Percentiles rank a stretch among this genome's conserved stretches.
Evolutionary conservation across 2,113 vertebrate genomes (phyloP).

Genomic region (Caretta caretta): DNA sequence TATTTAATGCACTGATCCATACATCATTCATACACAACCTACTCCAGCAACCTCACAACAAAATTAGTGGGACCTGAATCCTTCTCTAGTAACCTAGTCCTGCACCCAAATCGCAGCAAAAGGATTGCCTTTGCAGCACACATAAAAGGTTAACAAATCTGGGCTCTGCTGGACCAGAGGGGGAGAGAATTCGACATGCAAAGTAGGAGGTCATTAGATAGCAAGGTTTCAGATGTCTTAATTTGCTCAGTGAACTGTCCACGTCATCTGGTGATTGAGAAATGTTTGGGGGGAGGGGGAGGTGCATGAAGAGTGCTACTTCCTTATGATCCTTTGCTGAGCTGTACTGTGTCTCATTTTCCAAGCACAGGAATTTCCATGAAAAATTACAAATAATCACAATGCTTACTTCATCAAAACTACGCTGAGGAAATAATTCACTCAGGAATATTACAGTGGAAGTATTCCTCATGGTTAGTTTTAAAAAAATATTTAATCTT

Average conservation of each 20-base stretch:
- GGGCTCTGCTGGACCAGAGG: neutral
- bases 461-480: slow-evolving; percentile 11
- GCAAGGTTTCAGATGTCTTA: neutral
- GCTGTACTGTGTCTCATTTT: slow-evolving; percentile 3
- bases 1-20: neutral
- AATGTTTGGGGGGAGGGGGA: neutral
- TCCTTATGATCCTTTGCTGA: neutral
- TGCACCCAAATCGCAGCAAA: neutral
- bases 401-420: slow-evolving; percentile 12
- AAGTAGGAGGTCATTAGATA: neutral
- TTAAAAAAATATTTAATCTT: neutral
- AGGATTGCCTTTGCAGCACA: neutral
- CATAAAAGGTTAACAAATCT: neutral
- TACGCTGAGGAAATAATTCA: slow-evolving; percentile 4
- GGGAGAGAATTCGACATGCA: neutral
- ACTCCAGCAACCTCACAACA: neutral
- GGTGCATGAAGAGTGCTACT: neutral
- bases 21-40: neutral
- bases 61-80: neutral
- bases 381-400: neutral
- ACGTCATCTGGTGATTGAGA: neutral
- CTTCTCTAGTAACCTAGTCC: neutral
- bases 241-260: neutral
- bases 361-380: neutral
- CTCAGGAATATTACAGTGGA: neutral